A percentile compares a stretch with the other conserved stretches of the same genome.
Evolutionary conservation across 2,888 invertebrate genomes (phyloP).

Genomic region (Chrysolina oricalcia): DNA sequence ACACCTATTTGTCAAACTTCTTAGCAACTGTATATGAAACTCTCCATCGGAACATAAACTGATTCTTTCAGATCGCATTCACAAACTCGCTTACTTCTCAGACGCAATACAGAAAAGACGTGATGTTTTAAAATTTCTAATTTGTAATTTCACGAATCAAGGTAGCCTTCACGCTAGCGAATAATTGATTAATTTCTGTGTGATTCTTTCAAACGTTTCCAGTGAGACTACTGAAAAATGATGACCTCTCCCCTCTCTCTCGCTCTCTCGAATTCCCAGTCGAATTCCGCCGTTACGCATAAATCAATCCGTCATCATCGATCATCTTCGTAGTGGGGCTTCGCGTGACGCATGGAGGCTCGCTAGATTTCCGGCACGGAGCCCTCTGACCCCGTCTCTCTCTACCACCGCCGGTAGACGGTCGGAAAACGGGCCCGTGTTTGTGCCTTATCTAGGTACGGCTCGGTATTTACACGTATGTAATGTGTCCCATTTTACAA

Average conservation of each 20-base stretch:
- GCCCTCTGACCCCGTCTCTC: slow-evolving; percentile 50
- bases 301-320: slow-evolving; percentile 65
- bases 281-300: slow-evolving; percentile 64
- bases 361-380: slow-evolving; percentile 55
- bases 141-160: no score
- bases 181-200: neutral
- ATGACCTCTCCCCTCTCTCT: slow-evolving; percentile 25
- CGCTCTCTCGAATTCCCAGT: slow-evolving; percentile 44
- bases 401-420: neutral
- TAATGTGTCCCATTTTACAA: slow-evolving; percentile 46
- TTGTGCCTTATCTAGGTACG: slow-evolving; percentile 43
- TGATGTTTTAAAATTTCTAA: no score
- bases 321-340: slow-evolving; percentile 58
- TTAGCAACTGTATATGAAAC: no score
- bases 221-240: slow-evolving; percentile 20
- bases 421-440: slow-evolving; percentile 19
- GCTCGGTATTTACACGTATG: slow-evolving; percentile 39
- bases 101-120: no score
- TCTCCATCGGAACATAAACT: no score
- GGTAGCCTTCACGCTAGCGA: no score
- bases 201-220: neutral
- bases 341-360: slow-evolving; percentile 51
- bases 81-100: no score
- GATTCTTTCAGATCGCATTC: no score
- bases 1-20: no score